phyloP scores from a whole-genome alignment of 2,888 invertebrate species.

The Hybos culiciformis region DNA sequence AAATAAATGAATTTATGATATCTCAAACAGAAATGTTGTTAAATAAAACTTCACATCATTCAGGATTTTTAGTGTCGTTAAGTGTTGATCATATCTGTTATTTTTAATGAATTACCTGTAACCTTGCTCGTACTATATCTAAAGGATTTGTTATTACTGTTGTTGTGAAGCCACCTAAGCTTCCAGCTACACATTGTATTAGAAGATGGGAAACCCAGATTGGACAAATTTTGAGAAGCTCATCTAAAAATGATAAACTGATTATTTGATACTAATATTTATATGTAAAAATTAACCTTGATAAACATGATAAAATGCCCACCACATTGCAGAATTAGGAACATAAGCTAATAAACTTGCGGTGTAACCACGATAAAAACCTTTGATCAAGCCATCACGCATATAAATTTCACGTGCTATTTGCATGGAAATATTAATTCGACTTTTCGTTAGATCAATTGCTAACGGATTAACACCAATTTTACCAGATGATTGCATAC shows the following conservation, averaged over 20 bases:
- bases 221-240: constrained; percentile 58
- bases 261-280: neutral
- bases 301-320: constrained; percentile 87
- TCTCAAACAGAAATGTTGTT: no score
- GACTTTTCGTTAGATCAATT: constrained; percentile 45
- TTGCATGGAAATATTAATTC: constrained; percentile 54
- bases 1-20: no score
- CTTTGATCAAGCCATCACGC: constrained; percentile 59
- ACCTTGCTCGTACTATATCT: constrained; percentile 80
- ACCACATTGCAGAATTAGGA: constrained; percentile 96
- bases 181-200: constrained; percentile 82
- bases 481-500: constrained; percentile 40
- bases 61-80: no score
- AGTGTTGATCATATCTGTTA: no score
- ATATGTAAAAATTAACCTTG: constrained; percentile 50
- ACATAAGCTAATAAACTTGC: constrained; percentile 89
- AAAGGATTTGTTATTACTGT: constrained; percentile 90
- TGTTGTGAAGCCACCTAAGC: constrained; percentile 83
- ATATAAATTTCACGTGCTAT: constrained; percentile 66
- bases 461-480: constrained; percentile 61
- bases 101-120: constrained; percentile 57
- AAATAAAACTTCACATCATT: no score
- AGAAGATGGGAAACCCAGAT: constrained; percentile 64
- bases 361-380: constrained; percentile 87
- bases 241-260: constrained; percentile 42